Evolutionary conservation across 1,140 invertebrate genomes (phyloP), one percentile per base, ranked within the genome.

Genomic region (Drosophila tsacasi): DNA sequence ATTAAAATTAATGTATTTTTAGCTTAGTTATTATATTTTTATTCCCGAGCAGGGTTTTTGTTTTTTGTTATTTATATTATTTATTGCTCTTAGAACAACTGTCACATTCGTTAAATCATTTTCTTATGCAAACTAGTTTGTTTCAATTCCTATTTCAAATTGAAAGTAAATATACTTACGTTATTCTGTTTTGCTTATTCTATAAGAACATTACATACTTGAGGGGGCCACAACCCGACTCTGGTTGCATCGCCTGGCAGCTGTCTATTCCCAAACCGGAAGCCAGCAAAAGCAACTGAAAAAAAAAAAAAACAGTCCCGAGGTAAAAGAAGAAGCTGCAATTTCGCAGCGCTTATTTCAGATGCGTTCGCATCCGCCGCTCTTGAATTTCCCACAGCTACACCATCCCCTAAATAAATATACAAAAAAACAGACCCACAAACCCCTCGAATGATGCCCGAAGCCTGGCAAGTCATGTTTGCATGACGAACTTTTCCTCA

Each of bases 401-500:
- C 19, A 23, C 19, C 23, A 7, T 3, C 19, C 37, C 15, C n/a
- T 5, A 2, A 5, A 32, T 8, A 49, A 25, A 25, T 8, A 32
- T 1, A 13, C 5, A 15, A 50, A n/a, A 44, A 44, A 13, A 5
- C 9, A 12, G 2, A 1, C 10, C 42, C 32, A 9, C 17, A 30
- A 2, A 25, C 17, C 13, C 44, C n/a, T 4, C 23, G 54, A 55
- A 39, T 17, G 25, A 59, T 60, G 60, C 32, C 54, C 21, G 30
- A 30, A 35, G 78, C 32, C 80, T 83, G 83, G 67, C 83, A 89
- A 86, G 83, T 86, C 84, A 86, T 86, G 83, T 86, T 87, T 89
- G 83, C 83, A 87, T 86, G 83, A 86, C 84, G 76, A 83, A 89
- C 60, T 83, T 86, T 64, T 46, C 62, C 57, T 25, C 37, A 59